Conservation (phyloP, 2,888 invertebrate species). For the Cynaeus angustus region DNA sequence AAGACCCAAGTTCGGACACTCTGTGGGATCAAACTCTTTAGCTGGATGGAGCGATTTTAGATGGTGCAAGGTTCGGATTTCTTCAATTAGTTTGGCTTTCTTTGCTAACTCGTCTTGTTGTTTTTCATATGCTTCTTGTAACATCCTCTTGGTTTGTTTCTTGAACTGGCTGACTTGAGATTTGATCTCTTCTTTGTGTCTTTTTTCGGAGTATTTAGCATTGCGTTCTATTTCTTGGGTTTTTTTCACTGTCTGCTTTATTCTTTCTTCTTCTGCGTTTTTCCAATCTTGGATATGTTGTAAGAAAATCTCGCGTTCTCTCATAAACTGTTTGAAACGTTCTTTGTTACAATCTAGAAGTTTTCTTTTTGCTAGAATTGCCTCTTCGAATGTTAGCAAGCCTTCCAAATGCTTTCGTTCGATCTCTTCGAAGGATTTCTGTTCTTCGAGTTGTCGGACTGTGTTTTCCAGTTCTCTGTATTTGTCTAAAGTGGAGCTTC, state of each 20-base stretch:
- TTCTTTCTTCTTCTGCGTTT: conserved; percentile 72
- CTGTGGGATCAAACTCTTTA: conserved; percentile 76
- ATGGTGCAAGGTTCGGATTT: conserved; percentile 68
- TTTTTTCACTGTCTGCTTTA: conserved; percentile 72
- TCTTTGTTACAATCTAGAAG: conserved; percentile 72
- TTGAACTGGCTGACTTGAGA: conserved; percentile 72
- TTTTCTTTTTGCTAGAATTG: conserved; percentile 75
- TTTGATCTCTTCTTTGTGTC: conserved; percentile 74
- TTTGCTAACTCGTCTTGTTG: conserved; percentile 67
- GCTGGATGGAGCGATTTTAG: conserved; percentile 63
- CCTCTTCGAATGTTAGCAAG: conserved; percentile 76
- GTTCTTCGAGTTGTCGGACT: conserved; percentile 72
- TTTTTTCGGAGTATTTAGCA: conserved; percentile 73
- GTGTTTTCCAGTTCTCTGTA: conserved; percentile 72
- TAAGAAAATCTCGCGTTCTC: conserved; percentile 73
- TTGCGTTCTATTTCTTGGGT: conserved; percentile 71
- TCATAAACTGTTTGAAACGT: conserved; percentile 73
- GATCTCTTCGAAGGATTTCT: conserved; percentile 73
- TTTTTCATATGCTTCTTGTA: conserved; percentile 62
- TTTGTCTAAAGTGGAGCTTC: conserved; percentile 70
- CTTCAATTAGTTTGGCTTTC: conserved; percentile 69
- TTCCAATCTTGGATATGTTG: conserved; percentile 74
- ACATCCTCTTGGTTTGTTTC: conserved; percentile 71
- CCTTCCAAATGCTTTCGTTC: conserved; percentile 77
- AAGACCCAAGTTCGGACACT: conserved; percentile 75